Conservation (phyloP, 2,113 vertebrate species). For the Rhombomys opimus region DNA sequence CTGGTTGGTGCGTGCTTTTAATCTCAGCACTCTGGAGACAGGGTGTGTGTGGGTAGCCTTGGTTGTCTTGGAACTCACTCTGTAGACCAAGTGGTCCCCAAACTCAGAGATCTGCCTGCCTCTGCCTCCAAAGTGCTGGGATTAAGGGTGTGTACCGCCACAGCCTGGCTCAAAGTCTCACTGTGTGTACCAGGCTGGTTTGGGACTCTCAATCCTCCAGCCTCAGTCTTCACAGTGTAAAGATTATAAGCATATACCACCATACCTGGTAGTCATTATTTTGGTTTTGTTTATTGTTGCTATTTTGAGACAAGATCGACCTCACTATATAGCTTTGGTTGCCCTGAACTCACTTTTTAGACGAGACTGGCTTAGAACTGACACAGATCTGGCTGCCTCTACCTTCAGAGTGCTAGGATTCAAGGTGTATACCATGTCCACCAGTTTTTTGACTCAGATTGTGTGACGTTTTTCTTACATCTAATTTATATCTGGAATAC, state of each 20-base stretch:
- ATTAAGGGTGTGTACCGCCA: neutral
- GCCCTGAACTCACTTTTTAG: neutral
- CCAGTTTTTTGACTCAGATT: neutral
- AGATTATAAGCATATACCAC: neutral
- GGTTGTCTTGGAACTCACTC: neutral
- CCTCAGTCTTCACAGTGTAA: neutral
- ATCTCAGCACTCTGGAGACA: neutral
- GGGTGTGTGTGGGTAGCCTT: neutral
- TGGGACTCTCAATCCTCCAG: neutral
- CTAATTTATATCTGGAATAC: constrained; percentile 13
- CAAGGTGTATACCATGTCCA: neutral
- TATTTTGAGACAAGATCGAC: neutral
- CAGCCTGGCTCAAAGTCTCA: too few relatives aligned
- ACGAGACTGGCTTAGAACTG: neutral
- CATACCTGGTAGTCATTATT: neutral
- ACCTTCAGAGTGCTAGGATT: neutral
- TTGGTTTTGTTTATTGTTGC: neutral
- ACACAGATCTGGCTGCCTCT: neutral
- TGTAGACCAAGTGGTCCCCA: too few relatives aligned
- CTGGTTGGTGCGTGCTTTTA: neutral
- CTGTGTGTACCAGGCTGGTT: neutral
- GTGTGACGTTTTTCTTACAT: constrained; percentile 29
- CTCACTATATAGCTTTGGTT: neutral
- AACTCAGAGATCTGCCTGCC: neutral
- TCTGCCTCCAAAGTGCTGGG: neutral